A percentile compares a stretch with the other conserved stretches of the same genome.
phyloP scores from a whole-genome alignment of 2,888 invertebrate species.

The Epinotia nisella region DNA sequence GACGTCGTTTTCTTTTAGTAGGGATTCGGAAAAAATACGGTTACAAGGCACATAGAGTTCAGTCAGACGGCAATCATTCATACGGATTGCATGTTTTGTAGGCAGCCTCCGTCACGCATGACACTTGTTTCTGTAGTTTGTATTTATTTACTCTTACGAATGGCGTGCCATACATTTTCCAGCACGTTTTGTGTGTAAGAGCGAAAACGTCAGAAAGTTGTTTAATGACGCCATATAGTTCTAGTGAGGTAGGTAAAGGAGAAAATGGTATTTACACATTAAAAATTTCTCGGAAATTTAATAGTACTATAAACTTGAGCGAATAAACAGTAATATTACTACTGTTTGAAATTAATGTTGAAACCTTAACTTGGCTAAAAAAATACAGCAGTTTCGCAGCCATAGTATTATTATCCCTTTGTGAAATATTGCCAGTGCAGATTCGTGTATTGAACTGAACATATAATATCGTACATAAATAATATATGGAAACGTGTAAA shows the following conservation, averaged over 20 bases:
- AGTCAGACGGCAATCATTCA: slow-evolving; percentile 74
- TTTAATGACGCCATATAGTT: slow-evolving; percentile 50
- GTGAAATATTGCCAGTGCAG: slow-evolving; percentile 1
- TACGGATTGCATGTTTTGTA: slow-evolving; percentile 76
- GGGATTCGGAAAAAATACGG: slow-evolving; percentile 68
- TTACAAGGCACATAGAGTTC: slow-evolving; percentile 67
- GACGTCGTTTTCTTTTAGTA: slow-evolving; percentile 61
- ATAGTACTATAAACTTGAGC: slow-evolving; percentile 3
- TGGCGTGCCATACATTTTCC: slow-evolving; percentile 58
- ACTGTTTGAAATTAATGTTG: slow-evolving; percentile 29
- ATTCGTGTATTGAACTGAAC: background rate
- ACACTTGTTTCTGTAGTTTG: slow-evolving; percentile 68
- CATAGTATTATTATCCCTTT: slow-evolving; percentile 13
- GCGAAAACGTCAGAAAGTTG: slow-evolving; percentile 56
- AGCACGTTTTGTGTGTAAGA: slow-evolving; percentile 50
- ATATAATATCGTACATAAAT: background rate
- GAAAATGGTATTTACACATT: slow-evolving; percentile 37
- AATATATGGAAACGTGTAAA: background rate
- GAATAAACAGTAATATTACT: slow-evolving; percentile 23
- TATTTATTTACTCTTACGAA: slow-evolving; percentile 70
- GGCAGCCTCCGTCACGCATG: slow-evolving; percentile 65
- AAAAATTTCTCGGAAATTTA: slow-evolving; percentile 34
- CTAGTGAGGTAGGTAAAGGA: slow-evolving; percentile 39
- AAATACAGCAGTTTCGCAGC: slow-evolving; percentile 19
- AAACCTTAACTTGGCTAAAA: slow-evolving; percentile 19